A percentile compares a stretch with the other conserved stretches of the same genome.
Evolutionary conservation across 2,888 invertebrate genomes (phyloP).

Genomic region (Leptopilina drosophilae): DNA sequence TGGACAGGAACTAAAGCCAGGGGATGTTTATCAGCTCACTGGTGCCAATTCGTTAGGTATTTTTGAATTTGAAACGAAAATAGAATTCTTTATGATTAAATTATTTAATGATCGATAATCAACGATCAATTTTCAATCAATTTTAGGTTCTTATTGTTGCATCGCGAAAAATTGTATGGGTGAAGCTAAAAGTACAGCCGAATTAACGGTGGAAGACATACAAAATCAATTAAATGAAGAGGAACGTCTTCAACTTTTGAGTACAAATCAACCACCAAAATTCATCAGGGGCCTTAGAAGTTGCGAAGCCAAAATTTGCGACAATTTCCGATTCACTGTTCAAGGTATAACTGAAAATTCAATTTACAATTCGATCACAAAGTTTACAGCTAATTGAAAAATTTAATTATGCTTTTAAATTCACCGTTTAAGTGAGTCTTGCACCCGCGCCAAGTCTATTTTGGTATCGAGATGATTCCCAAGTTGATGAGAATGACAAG

Average conservation of each 20-base stretch:
- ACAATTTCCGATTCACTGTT: constrained; percentile 87
- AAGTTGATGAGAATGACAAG: constrained; percentile 83
- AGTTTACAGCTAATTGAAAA: neutral
- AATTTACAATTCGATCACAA: neutral
- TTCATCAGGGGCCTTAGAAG: constrained; percentile 90
- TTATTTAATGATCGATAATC: too few relatives aligned
- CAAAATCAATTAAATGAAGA: constrained; percentile 93
- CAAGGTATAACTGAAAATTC: constrained; percentile 80
- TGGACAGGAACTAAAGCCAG: constrained; percentile 93
- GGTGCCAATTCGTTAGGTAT: constrained; percentile 90
- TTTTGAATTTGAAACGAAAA: neutral
- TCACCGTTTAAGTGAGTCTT: constrained; percentile 81
- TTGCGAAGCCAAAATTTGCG: constrained; percentile 89
- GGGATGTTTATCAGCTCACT: constrained; percentile 94
- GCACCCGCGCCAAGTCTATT: constrained; percentile 88
- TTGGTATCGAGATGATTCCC: constrained; percentile 93
- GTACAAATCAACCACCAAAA: constrained; percentile 89
- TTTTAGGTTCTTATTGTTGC: constrained; percentile 88
- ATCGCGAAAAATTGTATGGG: constrained; percentile 95
- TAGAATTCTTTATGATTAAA: too few relatives aligned
- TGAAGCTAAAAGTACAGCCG: constrained; percentile 90
- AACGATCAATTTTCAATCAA: too few relatives aligned
- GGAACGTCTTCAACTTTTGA: constrained; percentile 86
- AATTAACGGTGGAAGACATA: constrained; percentile 93
- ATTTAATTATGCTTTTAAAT: constrained; percentile 27